Percentiles rank a stretch among this genome's conserved stretches.
These are phyloP conservation scores for Eueides isabella DNA, from an alignment of 1,140 invertebrate species.

Conservation along the genomic window DNA sequence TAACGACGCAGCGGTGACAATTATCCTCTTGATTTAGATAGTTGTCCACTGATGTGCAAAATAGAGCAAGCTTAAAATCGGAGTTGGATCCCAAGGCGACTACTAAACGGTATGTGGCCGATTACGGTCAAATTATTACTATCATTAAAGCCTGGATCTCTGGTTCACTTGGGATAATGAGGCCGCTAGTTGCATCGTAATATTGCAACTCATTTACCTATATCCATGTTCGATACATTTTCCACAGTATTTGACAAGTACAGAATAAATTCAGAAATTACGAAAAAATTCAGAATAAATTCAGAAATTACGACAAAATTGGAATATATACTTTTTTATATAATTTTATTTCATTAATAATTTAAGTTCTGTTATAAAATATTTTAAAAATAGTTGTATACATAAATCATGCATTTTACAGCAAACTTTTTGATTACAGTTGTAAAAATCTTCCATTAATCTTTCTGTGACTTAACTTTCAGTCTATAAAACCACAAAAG, in stretches of 20 bases:
- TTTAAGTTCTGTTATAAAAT: background rate
- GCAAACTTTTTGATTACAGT: background rate
- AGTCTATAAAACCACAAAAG: background rate
- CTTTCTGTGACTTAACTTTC: background rate
- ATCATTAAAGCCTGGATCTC: slow-evolving; percentile 67
- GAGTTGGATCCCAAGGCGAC: slow-evolving; percentile 70
- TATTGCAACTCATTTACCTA: slow-evolving; percentile 54
- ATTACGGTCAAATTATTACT: slow-evolving; percentile 79
- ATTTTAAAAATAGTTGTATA: background rate
- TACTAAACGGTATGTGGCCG: slow-evolving; percentile 70
- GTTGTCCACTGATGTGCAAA: slow-evolving; percentile 72
- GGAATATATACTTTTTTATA: too few species aligned
- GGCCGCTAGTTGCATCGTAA: slow-evolving; percentile 54
- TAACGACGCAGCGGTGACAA: slow-evolving; percentile 59
- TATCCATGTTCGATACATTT: background rate
- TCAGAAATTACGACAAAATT: too few species aligned
- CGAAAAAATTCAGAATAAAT: too few species aligned
- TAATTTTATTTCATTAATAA: background rate
- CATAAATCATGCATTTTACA: background rate
- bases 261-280: background rate
- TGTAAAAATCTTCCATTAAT: background rate
- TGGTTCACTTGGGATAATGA: slow-evolving; percentile 63
- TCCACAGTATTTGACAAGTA: background rate
- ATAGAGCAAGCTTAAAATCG: slow-evolving; percentile 72
- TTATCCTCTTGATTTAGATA: slow-evolving; percentile 72